Evolutionary conservation across 2,113 vertebrate genomes (phyloP).

Genomic region (Pedetes capensis): DNA sequence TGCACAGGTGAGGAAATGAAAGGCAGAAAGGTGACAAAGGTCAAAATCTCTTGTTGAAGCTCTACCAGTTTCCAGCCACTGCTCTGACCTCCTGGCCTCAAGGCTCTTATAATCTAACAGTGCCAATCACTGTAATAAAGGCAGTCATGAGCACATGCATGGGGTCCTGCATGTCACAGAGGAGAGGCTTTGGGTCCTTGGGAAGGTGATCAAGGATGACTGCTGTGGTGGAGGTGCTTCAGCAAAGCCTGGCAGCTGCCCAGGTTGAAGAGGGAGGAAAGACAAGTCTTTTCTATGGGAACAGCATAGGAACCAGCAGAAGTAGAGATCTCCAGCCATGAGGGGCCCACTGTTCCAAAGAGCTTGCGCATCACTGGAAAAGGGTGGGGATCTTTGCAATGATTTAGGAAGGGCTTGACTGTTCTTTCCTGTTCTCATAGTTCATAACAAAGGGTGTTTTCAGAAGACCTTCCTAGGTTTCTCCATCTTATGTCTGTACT

Average conservation of each 20-base stretch:
- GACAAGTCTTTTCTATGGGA: neutral
- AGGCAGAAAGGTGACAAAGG: neutral
- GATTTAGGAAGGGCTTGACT: neutral
- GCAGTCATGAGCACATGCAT: rapidly evolving
- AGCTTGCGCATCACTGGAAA: neutral
- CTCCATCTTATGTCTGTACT: no score
- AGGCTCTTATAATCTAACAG: neutral
- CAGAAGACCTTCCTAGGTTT: neutral
- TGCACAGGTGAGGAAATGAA: neutral
- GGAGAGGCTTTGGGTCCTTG: neutral
- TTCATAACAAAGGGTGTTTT: neutral
- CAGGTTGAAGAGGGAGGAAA: neutral
- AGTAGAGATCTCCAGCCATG: neutral
- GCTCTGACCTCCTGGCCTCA: neutral
- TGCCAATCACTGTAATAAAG: neutral
- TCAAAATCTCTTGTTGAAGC: neutral
- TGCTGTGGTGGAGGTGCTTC: neutral
- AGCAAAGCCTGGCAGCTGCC: neutral
- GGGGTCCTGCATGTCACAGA: no score
- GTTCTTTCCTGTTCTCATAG: neutral
- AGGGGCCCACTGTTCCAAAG: neutral
- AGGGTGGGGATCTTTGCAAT: neutral
- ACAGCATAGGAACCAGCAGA: neutral
- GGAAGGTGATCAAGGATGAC: no score
- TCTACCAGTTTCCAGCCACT: neutral